phyloP scores from a whole-genome alignment of 2,888 invertebrate genomes.

The Standfussiana lucernea region DNA sequence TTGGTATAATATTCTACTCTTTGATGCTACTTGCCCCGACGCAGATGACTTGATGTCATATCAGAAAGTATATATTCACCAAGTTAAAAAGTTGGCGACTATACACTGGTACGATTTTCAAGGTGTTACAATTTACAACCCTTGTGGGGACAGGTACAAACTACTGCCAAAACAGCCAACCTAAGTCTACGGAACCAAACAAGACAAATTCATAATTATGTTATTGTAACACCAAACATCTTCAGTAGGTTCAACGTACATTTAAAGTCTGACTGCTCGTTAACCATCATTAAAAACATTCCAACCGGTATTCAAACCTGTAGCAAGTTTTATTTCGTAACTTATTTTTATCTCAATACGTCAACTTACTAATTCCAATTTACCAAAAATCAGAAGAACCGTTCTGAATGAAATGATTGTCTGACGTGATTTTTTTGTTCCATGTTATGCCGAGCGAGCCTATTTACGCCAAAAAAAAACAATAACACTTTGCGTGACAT shows the following conservation, averaged over 20 bases:
- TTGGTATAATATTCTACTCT: no score
- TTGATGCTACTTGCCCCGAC: no score
- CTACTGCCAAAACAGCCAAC: not conserved
- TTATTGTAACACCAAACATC: not conserved
- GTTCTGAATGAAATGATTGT: not conserved
- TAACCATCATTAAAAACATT: conserved; percentile 4
- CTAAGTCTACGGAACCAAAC: not conserved
- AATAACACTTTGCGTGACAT: not conserved
- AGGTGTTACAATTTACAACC: not conserved
- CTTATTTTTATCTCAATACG: conserved; percentile 2
- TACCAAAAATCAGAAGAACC: not conserved
- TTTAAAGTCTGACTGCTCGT: not conserved
- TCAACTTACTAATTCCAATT: not conserved
- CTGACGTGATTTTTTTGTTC: not conserved
- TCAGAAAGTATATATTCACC: not conserved
- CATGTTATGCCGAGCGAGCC: not conserved
- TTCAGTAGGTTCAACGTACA: not conserved
- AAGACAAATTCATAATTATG: no score
- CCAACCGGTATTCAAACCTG: conserved; percentile 29
- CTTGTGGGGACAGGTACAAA: not conserved
- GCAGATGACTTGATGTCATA: no score
- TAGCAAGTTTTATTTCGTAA: conserved; percentile 14
- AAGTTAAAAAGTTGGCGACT: not conserved
- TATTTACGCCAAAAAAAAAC: not conserved
- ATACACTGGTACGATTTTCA: not conserved